phyloP scores from a whole-genome alignment of 2,888 invertebrate species.

The Heliconius charithonia region DNA sequence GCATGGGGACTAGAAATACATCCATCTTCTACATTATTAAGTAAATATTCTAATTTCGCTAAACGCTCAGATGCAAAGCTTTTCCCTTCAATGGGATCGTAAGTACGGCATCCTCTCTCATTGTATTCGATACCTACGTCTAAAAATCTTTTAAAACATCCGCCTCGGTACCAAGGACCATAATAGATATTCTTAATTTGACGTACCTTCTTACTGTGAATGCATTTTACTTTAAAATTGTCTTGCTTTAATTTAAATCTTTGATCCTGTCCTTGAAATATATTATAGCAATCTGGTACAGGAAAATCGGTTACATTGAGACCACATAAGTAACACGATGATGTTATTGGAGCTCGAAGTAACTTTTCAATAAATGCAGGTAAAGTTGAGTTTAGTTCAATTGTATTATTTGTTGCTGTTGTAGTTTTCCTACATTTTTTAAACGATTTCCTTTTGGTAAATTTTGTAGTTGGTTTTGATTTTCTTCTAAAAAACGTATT shows the following conservation, averaged over 20 bases:
- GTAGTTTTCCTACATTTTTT: neutral
- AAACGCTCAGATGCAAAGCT: conserved; percentile 47
- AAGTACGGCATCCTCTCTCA: conserved; percentile 52
- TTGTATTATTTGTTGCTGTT: conserved; percentile 4
- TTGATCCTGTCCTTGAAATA: conserved; percentile 39
- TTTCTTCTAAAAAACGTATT: neutral
- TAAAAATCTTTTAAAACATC: conserved; percentile 54
- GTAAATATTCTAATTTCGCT: conserved; percentile 46
- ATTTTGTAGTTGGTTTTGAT: neutral
- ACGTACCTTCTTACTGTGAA: neutral
- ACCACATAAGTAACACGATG: conserved; percentile 46
- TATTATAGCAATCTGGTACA: conserved; percentile 39
- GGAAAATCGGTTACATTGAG: conserved; percentile 45
- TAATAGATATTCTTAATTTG: conserved; percentile 34
- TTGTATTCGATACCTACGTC: conserved; percentile 54
- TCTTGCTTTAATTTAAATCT: conserved; percentile 10
- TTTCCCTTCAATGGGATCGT: conserved; percentile 39
- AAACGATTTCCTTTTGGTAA: neutral
- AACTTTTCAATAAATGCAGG: conserved; percentile 10
- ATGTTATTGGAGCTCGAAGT: conserved; percentile 1
- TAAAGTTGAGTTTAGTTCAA: neutral
- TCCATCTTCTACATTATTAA: conserved; percentile 51
- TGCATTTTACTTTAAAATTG: conserved; percentile 44
- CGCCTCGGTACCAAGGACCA: conserved; percentile 46
- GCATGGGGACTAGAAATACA: conserved; percentile 62